Evolutionary conservation across 2,113 vertebrate genomes (phyloP).

Genomic region (Cavia porcellus): DNA sequence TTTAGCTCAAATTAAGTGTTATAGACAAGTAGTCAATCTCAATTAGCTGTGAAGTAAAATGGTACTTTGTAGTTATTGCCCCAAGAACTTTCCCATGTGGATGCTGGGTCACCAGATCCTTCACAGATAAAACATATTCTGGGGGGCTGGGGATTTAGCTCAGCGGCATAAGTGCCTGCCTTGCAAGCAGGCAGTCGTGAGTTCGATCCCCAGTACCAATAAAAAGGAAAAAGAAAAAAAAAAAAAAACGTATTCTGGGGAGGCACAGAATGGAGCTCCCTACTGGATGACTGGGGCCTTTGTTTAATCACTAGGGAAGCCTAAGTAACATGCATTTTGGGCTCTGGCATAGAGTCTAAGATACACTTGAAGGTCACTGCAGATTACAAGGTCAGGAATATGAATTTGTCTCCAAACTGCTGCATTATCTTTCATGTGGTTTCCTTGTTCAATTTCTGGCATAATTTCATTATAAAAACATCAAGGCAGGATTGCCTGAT

Average conservation of each 20-base stretch:
- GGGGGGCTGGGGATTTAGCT: too few species aligned
- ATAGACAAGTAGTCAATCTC: neutral
- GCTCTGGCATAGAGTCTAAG: neutral
- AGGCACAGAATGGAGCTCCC: neutral
- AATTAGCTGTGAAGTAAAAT: neutral
- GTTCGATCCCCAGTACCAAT: too few species aligned
- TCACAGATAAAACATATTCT: neutral
- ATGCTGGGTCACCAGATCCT: neutral
- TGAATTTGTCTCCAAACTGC: too few species aligned
- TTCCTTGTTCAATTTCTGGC: too few species aligned
- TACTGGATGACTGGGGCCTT: neutral
- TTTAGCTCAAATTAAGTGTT: neutral
- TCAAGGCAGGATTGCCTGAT: too few species aligned
- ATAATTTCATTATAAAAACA: too few species aligned
- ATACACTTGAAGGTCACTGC: neutral
- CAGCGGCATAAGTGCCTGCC: too few species aligned
- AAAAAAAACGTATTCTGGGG: neutral
- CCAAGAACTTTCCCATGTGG: neutral
- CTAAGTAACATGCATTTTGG: rapidly evolving
- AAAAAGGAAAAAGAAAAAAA: too few species aligned
- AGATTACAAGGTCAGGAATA: too few species aligned
- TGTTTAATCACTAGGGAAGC: neutral
- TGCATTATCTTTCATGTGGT: too few species aligned
- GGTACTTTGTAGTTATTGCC: neutral
- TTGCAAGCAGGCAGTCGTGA: too few species aligned